phyloP scores from a whole-genome alignment of 2,797 vertebrate species.

The Botia kubotai region DNA sequence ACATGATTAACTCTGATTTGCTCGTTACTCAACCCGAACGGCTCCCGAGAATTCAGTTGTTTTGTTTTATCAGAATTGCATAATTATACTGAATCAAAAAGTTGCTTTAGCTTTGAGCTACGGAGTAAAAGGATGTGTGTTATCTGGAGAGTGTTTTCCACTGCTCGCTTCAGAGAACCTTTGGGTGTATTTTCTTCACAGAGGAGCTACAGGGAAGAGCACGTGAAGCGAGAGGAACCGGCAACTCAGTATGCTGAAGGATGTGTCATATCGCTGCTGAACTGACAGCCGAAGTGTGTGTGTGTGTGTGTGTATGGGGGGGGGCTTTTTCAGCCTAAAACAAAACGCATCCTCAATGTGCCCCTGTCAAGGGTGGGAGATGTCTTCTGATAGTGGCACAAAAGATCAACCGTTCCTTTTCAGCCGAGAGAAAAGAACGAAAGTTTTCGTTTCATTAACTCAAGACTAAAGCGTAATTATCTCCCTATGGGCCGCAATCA shows the following conservation, averaged over 20 bases:
- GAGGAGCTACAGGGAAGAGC: conserved; percentile 50
- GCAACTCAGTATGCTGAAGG: conserved; percentile 69
- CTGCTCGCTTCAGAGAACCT: conserved; percentile 12
- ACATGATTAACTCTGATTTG: conserved; percentile 3
- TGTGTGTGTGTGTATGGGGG: background rate
- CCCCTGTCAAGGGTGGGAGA: conserved; percentile 75
- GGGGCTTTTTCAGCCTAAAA: conserved; percentile 63
- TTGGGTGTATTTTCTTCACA: conserved; percentile 38
- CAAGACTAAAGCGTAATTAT: conserved; percentile 82
- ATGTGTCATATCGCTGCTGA: conserved; percentile 69
- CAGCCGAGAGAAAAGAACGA: conserved; percentile 69
- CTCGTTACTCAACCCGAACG: conserved; percentile 5
- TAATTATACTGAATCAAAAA: conserved; percentile 33
- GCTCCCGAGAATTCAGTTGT: background rate
- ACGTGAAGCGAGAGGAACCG: conserved; percentile 65
- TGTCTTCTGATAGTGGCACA: conserved; percentile 77
- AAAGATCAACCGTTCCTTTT: conserved; percentile 78
- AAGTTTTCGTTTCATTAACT: conserved; percentile 84
- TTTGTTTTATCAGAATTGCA: background rate
- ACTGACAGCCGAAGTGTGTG: conserved; percentile 67
- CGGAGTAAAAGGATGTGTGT: conserved; percentile 8
- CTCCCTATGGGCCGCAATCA: conserved; percentile 81
- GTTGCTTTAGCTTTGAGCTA: conserved; percentile 24
- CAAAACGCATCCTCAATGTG: conserved; percentile 73
- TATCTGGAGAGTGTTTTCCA: conserved; percentile 23